Conservation (phyloP, 2,113 vertebrate species). For the Atractosteus spatula region DNA sequence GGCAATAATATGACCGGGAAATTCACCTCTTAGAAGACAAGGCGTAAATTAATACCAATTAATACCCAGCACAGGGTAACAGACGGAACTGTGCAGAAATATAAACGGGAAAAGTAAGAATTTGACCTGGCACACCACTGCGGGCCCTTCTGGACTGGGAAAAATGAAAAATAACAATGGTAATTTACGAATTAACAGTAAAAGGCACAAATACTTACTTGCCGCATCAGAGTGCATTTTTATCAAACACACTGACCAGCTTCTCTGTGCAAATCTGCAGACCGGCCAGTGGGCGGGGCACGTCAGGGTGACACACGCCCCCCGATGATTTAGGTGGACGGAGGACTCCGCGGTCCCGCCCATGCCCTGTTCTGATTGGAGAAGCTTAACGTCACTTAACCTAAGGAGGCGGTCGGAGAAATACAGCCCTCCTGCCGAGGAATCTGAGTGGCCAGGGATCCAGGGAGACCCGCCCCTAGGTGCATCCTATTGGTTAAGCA, state of each 20-base stretch:
- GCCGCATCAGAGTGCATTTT: slow-evolving; percentile 99
- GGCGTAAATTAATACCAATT: no score
- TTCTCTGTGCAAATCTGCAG: slow-evolving; percentile 64
- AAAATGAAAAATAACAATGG: not conserved
- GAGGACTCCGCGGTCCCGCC: slow-evolving; percentile 22
- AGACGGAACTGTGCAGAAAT: not conserved
- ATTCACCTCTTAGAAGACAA: no score
- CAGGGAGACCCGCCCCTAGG: slow-evolving; percentile 26
- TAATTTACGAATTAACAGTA: slow-evolving; percentile 6
- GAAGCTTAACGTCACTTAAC: slow-evolving; percentile 23
- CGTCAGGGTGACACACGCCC: slow-evolving; percentile 62
- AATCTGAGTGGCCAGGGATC: slow-evolving; percentile 39
- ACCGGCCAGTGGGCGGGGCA: slow-evolving; percentile 74
- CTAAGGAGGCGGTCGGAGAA: not conserved
- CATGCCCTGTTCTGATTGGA: slow-evolving; percentile 24
- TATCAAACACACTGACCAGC: slow-evolving; percentile 74
- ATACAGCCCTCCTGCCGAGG: slow-evolving; percentile 14
- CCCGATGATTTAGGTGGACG: slow-evolving; percentile 43
- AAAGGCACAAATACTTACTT: slow-evolving; percentile 82
- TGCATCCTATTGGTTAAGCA: slow-evolving; percentile 36
- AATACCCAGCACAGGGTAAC: not conserved
- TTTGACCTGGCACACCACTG: no score
- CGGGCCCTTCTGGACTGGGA: no score
- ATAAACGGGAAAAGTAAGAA: not conserved
- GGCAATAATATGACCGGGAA: no score